Evolutionary conservation across 1,140 invertebrate species (phyloP), one percentile per base, ranked within the genome.

Genomic region (Drosophila carrolli): DNA sequence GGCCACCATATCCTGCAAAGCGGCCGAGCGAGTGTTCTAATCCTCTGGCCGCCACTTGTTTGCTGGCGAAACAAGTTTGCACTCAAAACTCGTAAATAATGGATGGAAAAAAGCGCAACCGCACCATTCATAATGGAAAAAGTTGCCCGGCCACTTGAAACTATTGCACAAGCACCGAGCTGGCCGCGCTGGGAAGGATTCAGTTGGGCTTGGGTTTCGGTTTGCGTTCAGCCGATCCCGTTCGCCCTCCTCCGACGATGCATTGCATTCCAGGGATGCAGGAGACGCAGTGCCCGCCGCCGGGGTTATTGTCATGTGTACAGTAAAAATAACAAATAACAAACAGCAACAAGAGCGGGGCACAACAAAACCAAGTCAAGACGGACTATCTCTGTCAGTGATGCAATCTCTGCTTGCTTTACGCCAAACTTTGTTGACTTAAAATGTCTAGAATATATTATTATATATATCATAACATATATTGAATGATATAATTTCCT

Each of bases 81-180:
- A 88, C 84, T 88, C 84, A 76, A 88, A 88, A 88, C 84, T 88
- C 84, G 85, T 88, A 88, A 88, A 88, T 88, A 88, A 88, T 88
- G 84, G 81, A 88, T 86, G 80, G 73, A 70, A 80, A 88, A 89
- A 89, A 89, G 85, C 81, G 84, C 85, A 89, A 84, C 85, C 84
- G 85, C 81, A 85, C 85, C 85, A 90, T 89, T 88, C 85, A 89
- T 89, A 89, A 89, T 89, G 84, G 84, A 89, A 89, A 89, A 89
- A 89, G 84, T 89, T 89, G 77, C 66, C 58, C 60, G 46, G 72
- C 82, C 84, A 89, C 84, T 88, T 76, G 73, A 88, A 82, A 88
- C 77, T 89, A 88, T 81, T 89, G 84, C 84, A 83, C 79, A 84
- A 80, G 76, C 80, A 63, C 63, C 60, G 62, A 59, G 58, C 53